Evolutionary conservation across 92 coral and sea anemone genomes (phyloP).

Genomic region (Epizoanthus stellaris): DNA sequence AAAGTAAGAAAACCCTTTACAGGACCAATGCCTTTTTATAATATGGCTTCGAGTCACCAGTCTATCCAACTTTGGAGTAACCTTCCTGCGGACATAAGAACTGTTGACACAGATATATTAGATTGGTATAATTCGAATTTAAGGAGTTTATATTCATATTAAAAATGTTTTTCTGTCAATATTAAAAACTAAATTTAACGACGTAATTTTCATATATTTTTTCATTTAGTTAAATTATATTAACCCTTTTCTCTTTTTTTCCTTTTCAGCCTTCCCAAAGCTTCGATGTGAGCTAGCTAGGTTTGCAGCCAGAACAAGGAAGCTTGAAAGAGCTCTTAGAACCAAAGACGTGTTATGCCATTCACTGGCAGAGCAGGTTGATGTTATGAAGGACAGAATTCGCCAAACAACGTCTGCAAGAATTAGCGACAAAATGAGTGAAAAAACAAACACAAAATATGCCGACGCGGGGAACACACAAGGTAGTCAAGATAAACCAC

Average conservation of each 20-base stretch:
- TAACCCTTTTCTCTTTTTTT: background rate
- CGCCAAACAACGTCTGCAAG: slow-evolving; percentile 38
- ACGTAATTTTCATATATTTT: too few relatives aligned
- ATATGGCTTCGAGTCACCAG: too few relatives aligned
- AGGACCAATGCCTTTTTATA: too few relatives aligned
- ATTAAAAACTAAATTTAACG: too few relatives aligned
- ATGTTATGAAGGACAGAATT: slow-evolving; percentile 73
- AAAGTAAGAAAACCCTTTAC: too few relatives aligned
- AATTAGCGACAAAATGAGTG: slow-evolving; percentile 48
- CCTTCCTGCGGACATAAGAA: too few relatives aligned
- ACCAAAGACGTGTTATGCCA: slow-evolving; percentile 65
- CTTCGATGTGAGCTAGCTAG: slow-evolving; percentile 51
- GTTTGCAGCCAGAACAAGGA: slow-evolving; percentile 58
- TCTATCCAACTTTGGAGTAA: too few relatives aligned
- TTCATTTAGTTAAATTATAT: too few relatives aligned
- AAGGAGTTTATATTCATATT: too few relatives aligned
- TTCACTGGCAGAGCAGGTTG: slow-evolving; percentile 62
- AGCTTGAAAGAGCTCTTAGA: slow-evolving; percentile 59
- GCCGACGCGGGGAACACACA: slow-evolving; percentile 11
- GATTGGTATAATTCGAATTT: too few relatives aligned
- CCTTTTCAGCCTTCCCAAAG: slow-evolving; percentile 48
- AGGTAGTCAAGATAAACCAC: background rate
- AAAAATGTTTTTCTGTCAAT: background rate
- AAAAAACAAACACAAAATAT: slow-evolving; percentile 18
- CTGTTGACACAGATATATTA: too few relatives aligned